Percentiles rank a stretch among this genome's conserved stretches.
phyloP scores from a whole-genome alignment of 2,797 vertebrate genomes.

The Phylloscopus collybita region DNA sequence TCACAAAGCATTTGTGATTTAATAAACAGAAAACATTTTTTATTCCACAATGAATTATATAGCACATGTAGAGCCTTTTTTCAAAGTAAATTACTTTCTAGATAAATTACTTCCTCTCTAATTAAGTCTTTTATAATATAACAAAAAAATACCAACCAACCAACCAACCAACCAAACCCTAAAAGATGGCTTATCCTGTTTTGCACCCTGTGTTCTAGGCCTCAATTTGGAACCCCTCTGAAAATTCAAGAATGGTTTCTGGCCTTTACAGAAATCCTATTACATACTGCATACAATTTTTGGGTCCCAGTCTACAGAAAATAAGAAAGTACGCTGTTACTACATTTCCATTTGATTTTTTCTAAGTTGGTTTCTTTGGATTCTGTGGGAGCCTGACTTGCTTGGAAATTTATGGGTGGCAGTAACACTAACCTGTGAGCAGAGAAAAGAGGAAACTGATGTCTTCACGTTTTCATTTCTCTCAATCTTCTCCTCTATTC shows the following conservation, averaged over 20 bases:
- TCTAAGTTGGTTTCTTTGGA: background rate
- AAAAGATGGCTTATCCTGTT: background rate
- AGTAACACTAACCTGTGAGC: background rate
- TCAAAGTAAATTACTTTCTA: background rate
- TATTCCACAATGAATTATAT: background rate
- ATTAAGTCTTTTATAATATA: background rate
- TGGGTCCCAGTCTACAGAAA: background rate
- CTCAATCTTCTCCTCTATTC: background rate
- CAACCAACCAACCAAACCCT: background rate
- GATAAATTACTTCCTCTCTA: background rate
- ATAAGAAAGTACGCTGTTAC: background rate
- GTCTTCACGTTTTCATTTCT: background rate
- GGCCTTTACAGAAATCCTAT: background rate
- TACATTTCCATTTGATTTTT: background rate
- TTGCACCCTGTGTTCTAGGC: background rate
- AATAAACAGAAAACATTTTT: background rate
- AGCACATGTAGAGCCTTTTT: background rate
- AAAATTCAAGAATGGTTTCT: background rate
- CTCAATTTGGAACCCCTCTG: background rate
- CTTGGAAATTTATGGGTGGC: background rate
- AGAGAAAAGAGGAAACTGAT: background rate
- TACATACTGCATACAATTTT: background rate
- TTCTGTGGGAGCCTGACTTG: background rate
- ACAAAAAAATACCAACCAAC: too few relatives aligned
- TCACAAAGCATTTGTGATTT: background rate